Evolutionary conservation across 2,888 invertebrate genomes (phyloP), one percentile per base, ranked within the genome.

Genomic region (Hirtodrosophila cameraria): DNA sequence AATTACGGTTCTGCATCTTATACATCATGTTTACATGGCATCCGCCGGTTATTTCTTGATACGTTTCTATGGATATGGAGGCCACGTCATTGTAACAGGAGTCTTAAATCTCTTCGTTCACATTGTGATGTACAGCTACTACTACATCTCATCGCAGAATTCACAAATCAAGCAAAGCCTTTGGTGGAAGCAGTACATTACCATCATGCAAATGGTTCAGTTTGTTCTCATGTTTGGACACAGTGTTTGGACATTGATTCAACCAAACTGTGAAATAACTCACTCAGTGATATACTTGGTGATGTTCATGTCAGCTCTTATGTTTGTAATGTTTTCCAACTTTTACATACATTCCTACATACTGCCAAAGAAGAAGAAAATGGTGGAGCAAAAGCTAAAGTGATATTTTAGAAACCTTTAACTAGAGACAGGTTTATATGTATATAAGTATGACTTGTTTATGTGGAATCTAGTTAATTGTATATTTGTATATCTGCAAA

Each of bases 171-270:
- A 36, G 25, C 3, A 39, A 1, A 68, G 41, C 16, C 39, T 49
- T 4, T 74, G 78, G 61, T 68, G 58, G 52, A 81, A 77, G 12
- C 48, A 64, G 23, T 77, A 77, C 16, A 25, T 68, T 1, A 81
- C 76, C 9, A 46, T 78, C 4, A 8, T 63, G 2, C 76, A 76
- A 39, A 23, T 76, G 42, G 4, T 65, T 3, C 76, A 76, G 60
- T 76, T 76, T 11, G 6, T 27, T 1, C 4, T 64, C 0, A 42
- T 74, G 41, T 57, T 68, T 4, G 4, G 9, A 1, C 63, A 75
- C 28, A 42, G 52, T 7, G 2, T 35, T 1, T 60, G 52, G 30
- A 73, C 62, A 0, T 18, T 49, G 8, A 5, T 38, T 8, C 74
- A 77, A 15, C 55, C 58, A 8, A 13, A 73, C 6, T 75, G 75